Base-by-base conservation (phyloP, 2,797 vertebrate species). In the Semotilus atromaculatus region DNA sequence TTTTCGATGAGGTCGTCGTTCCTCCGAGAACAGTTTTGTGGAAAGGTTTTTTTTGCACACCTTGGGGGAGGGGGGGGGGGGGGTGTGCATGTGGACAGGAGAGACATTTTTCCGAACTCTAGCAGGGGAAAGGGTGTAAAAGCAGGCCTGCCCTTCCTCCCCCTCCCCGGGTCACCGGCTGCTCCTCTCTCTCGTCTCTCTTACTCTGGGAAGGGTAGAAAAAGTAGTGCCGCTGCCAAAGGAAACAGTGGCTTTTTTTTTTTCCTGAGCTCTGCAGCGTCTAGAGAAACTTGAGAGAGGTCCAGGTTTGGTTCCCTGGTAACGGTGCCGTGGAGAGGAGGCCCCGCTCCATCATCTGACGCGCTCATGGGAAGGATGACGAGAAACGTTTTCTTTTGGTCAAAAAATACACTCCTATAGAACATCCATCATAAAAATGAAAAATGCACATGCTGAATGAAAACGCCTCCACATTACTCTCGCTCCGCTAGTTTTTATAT, bases 211-310 rank as follows among this genome's bases (percentile, higher is more conserved):
- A 88, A 88, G 87, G 84, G 85, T 85, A 88, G 72, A 85, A 84
- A 89, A 86, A 83, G 82, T 82, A 83, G 78, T 36, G 26, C 55
- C 19, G 45, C 86, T 87, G 87, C 85, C 87, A 88, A 88, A 89
- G 86, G 88, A 88, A 88, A 90, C 82, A 83, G 72, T 84, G 71
- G 70, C 53, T 58, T 82, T 72, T 86, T 86, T 87, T 87, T 84
- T 87, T 67, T 64, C 74, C 51, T 45, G 67, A n/a, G 64, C 86
- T 87, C 86, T 88, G 83, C 88, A 83, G 89, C 80, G 85, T 88
- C 86, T 88, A 85, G 88, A 84, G 86, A 83, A 89, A 89, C 86
- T 89, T 89, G 88, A 89, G 86, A 34, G 88, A 85, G 88, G 84
- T 87, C 88, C 88, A 89, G 86, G 80, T 89, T 81, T 80, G 82